Base-by-base conservation (phyloP, 2,888 invertebrate species). In the Caenorhabditis macrosperma region DNA sequence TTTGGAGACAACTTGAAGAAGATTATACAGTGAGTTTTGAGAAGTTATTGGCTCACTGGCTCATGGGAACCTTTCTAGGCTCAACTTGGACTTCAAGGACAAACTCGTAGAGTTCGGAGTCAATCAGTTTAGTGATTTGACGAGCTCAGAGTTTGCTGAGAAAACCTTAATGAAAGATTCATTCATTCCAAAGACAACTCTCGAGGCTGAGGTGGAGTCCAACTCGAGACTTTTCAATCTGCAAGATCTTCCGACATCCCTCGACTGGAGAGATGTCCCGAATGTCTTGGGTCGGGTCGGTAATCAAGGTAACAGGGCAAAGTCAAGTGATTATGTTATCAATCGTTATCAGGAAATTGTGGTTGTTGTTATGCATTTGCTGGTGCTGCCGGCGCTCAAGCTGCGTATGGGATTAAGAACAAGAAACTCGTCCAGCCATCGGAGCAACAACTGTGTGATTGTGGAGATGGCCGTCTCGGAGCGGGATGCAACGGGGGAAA, bases 301-400 rank as follows among this genome's bases (percentile, higher is more conserved):
- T 10, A 48, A 46, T 15, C 38, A 59, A 41, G 44, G 33, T 33
- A 33, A 33, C 10, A 5, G 5, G 33, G 6, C 5, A 33, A 33
- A 33, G 10, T 10, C 33, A 33, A 7, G 5, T 33, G 33, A 33
- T 7, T 33, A 33, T 10, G 6, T 10, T 33, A 33, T 33, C 33
- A 33, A 10, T 33, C 6, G 5, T 33, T 5, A 7, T 33, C 33
- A 33, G 55, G 59, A 24, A 12, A 12, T 1, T 59, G 59, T 15
- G 59, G 59, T 3, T 38, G 38, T 15, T 59, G 59, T 26, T 59
- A 41, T 38, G 59, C 59, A 33, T 59, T 59, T 26, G 20, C 59
- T 9, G 24, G 24, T 22, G 35, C 24, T 2, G 35, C 38, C 10
- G 17, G 38, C 9, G 15, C 38, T 7, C 20, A 35, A 3, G 3